Conservation (phyloP, 2,797 vertebrate genomes). For the Falco biarmicus region DNA sequence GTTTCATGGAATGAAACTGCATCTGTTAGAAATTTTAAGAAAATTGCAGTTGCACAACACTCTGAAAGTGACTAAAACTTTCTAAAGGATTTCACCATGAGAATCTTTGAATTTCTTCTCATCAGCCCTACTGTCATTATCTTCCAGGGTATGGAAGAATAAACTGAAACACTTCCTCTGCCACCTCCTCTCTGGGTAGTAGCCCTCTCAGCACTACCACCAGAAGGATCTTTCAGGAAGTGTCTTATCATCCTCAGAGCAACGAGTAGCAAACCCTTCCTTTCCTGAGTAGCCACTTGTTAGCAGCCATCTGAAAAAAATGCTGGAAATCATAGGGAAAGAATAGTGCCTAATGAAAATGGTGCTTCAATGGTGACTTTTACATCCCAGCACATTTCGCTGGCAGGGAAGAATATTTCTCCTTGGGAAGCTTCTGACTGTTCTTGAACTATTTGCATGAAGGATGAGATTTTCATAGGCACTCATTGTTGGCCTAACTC, state of each 20-base stretch:
- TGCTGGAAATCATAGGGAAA: neutral
- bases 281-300: neutral
- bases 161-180: neutral
- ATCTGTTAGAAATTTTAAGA: neutral
- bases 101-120: neutral
- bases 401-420: neutral
- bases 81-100: neutral
- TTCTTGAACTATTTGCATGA: neutral
- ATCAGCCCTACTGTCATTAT: neutral
- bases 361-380: neutral
- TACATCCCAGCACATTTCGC: neutral
- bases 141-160: neutral
- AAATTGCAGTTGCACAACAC: neutral
- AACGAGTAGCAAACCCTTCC: conserved; percentile 1
- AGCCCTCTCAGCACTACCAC: neutral
- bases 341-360: neutral
- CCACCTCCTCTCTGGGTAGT: neutral
- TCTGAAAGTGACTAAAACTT: neutral
- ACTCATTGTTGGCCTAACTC: neutral
- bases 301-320: neutral
- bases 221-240: neutral
- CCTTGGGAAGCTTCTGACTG: neutral
- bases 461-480: neutral
- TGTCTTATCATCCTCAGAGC: neutral
- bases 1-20: neutral